These are phyloP conservation scores for Glossophaga mutica DNA, from an alignment of 2,797 vertebrate species.

Conservation along the genomic window DNA sequence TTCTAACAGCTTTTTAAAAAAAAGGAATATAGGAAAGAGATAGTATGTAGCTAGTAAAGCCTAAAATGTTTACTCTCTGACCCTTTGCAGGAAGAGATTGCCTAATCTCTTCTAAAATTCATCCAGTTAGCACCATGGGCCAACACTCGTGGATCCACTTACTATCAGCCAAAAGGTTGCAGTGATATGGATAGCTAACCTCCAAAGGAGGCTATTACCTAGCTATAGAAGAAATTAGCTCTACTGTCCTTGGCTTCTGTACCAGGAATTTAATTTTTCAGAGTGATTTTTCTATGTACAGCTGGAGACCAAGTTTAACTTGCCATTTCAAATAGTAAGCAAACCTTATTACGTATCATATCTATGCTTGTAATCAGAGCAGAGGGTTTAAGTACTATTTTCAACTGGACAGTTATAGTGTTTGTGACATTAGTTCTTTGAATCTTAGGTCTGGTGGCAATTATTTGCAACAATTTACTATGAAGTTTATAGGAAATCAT, in stretches of 20 bases:
- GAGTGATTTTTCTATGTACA: neutral
- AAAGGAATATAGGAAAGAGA: neutral
- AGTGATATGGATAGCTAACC: neutral
- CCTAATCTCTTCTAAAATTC: neutral
- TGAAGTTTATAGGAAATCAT: neutral
- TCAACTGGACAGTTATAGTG: neutral
- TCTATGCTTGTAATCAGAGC: neutral
- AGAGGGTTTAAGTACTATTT: neutral
- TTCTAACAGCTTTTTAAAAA: neutral
- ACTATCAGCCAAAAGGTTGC: neutral
- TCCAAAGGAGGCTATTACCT: neutral
- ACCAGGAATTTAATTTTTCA: neutral
- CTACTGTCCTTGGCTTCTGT: neutral
- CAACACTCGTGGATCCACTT: neutral
- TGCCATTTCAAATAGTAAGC: neutral
- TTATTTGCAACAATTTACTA: neutral
- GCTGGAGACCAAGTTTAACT: neutral
- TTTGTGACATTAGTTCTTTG: neutral
- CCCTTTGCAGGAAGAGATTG: neutral
- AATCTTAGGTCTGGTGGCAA: neutral
- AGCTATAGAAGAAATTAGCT: neutral
- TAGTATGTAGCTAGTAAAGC: neutral
- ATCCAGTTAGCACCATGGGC: too few species aligned
- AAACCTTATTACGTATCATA: neutral
- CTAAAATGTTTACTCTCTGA: neutral